Evolutionary conservation across 2,113 vertebrate genomes (phyloP), one percentile per base, ranked within the genome.

Genomic region (Syngnathus typhle): DNA sequence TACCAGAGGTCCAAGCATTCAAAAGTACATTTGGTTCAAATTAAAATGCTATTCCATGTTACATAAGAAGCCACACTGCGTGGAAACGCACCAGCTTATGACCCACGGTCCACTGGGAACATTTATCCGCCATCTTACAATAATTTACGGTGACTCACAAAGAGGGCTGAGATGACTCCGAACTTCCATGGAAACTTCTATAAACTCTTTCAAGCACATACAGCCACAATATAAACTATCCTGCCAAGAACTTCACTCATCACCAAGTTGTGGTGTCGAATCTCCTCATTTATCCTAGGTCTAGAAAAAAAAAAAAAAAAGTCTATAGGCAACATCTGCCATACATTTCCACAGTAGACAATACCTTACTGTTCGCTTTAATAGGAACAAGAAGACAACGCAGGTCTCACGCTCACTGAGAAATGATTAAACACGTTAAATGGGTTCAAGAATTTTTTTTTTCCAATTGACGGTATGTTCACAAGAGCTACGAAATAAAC

Each of bases 161-260:
- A 65, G 37, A 38, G 27, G 27, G 71, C 78, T 88, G 88, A 87
- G 65, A 72, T 47, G 68, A 54, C 46, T 79, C 74, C 37, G 52
- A 52, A 67, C 77, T 56, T 58, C 81, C 58, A 84, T 88, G 90
- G 89, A 90, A 91, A 90, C 77, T 67, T 73, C 71, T 79, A 82
- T 69, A 75, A 71, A 71, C 68, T 61, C 60, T 41, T 12, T 9
- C 66, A 18, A 38, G 47, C 60, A 68, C 54, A 49, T 32, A 36
- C 16, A 38, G n/a, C 62, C 62, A 71, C 60, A 61, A 12, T 13
- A 27, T 27, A 23, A 55, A 55, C 52, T 23, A 6, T 13, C 52
- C 52, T 55, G 52, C 52, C 52, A 55, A 55, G 49, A 52, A n/a
- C 49, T 52, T 52, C 49, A 21, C 49, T 21, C n/a, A n/a, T n/a